Percentiles rank a stretch among this genome's conserved stretches.
Evolutionary conservation across 2,797 vertebrate species (phyloP).

Genomic region (Echiichthys vipera): DNA sequence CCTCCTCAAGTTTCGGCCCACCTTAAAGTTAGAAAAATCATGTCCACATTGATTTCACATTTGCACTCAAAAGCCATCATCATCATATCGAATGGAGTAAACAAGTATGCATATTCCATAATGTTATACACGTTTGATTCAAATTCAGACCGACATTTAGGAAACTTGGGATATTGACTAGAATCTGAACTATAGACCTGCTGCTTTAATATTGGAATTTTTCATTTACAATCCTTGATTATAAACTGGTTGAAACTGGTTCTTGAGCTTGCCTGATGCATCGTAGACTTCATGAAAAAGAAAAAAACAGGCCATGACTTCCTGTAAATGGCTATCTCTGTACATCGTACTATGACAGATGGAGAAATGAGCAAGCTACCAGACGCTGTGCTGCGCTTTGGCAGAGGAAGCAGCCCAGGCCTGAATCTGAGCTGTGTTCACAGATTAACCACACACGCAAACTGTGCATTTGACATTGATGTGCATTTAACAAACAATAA

Average conservation of each 20-base stretch:
- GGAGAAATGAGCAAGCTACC: constrained; percentile 44
- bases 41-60: background rate
- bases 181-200: background rate
- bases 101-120: background rate
- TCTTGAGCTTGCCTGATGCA: background rate
- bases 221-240: background rate
- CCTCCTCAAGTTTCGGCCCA: background rate
- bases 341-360: constrained; percentile 37
- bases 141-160: background rate
- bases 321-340: constrained; percentile 22
- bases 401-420: constrained; percentile 35
- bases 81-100: background rate
- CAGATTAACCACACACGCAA: constrained; percentile 28
- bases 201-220: background rate
- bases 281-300: constrained; percentile 8
- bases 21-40: background rate
- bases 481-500: background rate
- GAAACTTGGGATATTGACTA: background rate
- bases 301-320: constrained; percentile 27
- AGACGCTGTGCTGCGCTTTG: constrained; percentile 6
- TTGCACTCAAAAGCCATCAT: background rate
- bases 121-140: background rate
- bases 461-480: background rate
- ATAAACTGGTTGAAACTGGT: constrained; percentile 21
- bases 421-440: constrained; percentile 44